These are phyloP conservation scores for Tapera naevia DNA, from an alignment of 2,797 vertebrate species.

Conservation along the genomic window DNA sequence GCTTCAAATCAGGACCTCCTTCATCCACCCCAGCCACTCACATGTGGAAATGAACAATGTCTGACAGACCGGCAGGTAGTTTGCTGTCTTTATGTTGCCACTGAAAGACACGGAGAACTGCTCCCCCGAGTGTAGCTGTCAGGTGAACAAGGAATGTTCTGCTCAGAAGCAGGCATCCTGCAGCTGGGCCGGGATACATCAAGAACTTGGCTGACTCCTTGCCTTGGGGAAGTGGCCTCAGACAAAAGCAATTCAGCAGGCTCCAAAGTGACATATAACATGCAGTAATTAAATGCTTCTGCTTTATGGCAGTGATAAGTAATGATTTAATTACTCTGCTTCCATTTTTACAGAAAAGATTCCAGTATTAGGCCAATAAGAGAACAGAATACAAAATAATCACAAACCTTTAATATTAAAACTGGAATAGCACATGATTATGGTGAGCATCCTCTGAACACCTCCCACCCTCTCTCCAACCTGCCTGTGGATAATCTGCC, in stretches of 20 bases:
- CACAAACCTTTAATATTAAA: rapidly evolving
- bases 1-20: not conserved
- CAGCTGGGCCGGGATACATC: rapidly evolving
- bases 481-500: not conserved
- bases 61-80: not conserved
- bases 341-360: not conserved
- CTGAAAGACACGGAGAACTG: not conserved
- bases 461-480: not conserved
- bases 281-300: not conserved
- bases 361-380: not conserved
- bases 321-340: not conserved
- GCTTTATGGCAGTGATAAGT: not conserved
- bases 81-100: not conserved
- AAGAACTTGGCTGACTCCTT: not conserved
- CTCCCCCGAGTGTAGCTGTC: not conserved
- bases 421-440: not conserved
- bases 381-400: not conserved
- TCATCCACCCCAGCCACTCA: not conserved
- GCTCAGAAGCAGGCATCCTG: not conserved
- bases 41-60: not conserved
- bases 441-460: not conserved
- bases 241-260: not conserved
- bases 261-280: not conserved
- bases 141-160: not conserved
- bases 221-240: not conserved